Base-by-base conservation (phyloP, 2,888 invertebrate species). In the Lymantria monacha region DNA sequence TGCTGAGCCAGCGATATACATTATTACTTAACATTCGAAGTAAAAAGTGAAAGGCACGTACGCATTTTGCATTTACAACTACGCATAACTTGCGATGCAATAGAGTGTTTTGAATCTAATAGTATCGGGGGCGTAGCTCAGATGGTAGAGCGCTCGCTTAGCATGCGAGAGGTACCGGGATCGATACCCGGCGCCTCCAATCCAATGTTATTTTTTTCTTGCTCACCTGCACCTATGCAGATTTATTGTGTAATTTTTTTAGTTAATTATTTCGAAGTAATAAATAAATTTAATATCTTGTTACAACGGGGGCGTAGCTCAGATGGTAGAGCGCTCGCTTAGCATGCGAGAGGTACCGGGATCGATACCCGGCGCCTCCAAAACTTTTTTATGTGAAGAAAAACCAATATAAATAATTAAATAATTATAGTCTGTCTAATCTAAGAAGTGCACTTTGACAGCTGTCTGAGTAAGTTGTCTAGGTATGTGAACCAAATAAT, bases 141-240 rank as follows among this genome's bases (percentile, higher is more conserved):
- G 91, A 91, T 91, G 91, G 91, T 91, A 91, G 91, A 91, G 91
- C 90, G 91, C 91, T 91, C 91, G 90, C 91, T 91, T 91, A 91
- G 90, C 90, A 91, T 91, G 91, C 79, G 90, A 91, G 91, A 91
- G 87, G 91, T 91, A 91, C 90, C 88, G 90, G 76, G 76, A 76
- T 76, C 74, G 74, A 74, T 74, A 74, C 75, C 74, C 74, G 73
- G 75, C 75, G 74, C 75, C 75, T 75, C 74, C 75, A 74, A 56
- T 37, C 0, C 9, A 1, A 9, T 13, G n/a, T n/a, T n/a, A n/a
- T n/a, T n/a, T n/a, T 45, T 42, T 44, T 33, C 33, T 33, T 10
- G 33, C 7, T 41, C 22, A 46, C 42, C n/a, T n/a, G n/a, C n/a
- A n/a, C n/a, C n/a, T n/a, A 30, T 41, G 41, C 33, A 42, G 49